Base-by-base conservation (phyloP, 2,888 invertebrate species). In the Stenotaenia linearis region DNA sequence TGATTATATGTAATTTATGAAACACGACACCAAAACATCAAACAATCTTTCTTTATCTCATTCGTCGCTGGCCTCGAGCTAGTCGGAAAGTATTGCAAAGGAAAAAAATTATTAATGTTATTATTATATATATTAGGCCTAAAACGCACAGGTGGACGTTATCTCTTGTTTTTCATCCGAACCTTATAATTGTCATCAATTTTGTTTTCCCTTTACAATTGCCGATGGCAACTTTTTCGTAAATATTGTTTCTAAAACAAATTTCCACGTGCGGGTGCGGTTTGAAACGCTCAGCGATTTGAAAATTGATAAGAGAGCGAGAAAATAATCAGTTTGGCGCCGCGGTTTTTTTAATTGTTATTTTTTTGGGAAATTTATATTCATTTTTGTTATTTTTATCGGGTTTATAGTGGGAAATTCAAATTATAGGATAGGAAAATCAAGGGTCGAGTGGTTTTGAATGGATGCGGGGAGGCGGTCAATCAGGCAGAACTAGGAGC, bases 41-140 rank as follows among this genome's bases (percentile, higher is more conserved):
- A 61, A 61, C 23, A 61, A 61, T 61, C 61, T 61, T 61, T 45
- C 45, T 61, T 61, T 61, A 61, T 61, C 61, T 61, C 25, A 10
- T 61, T 25, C 25, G 6, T 25, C 25, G 6, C 61, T 61, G 15
- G 25, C 61, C 61, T 21, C 25, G 61, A 23, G 61, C 61, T 5
- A 23, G 23, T 12, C 25, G 25, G 7, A 25, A 23, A 61, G 15
- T n/a, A 61, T 61, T 61, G 61, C 7, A 5, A 25, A 6, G 5
- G 15, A 61, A 61, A 61, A 61, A 61, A 61, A 25, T 61, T 23
- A 61, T 61, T 61, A 61, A 23, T 10, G 12, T 61, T 61, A 25
- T 12, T 45, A 12, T n/a, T n/a, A n/a, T n/a, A n/a, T n/a, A n/a
- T n/a, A n/a, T 6, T 25, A 45, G 45, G 61, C 15, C 61, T 61